Percentiles rank a stretch among this genome's conserved stretches.
Evolutionary conservation across 2,113 vertebrate genomes (phyloP).

Genomic region (Gallinago jamesoni): DNA sequence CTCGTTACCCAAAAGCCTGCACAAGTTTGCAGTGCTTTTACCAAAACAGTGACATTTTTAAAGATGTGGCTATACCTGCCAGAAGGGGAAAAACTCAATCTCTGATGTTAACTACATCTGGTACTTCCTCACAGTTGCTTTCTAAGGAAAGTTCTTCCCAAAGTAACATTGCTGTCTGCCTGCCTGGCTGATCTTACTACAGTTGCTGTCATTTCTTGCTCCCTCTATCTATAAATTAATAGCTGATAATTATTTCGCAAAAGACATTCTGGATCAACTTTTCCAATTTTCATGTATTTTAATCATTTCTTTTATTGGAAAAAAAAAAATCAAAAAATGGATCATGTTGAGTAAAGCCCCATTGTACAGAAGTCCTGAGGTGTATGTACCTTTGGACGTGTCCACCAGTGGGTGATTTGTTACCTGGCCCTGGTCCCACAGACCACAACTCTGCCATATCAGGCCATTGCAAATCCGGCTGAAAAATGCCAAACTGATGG

Average conservation of each 20-base stretch:
- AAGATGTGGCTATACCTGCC: neutral
- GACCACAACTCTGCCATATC: neutral
- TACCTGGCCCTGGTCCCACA: neutral
- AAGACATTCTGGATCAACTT: neutral
- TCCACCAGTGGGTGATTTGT: neutral
- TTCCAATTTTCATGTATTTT: neutral
- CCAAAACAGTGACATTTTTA: neutral
- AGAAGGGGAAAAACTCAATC: neutral
- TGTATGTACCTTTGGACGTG: neutral
- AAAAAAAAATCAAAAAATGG: too few relatives aligned
- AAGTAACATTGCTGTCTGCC: neutral
- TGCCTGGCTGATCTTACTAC: neutral
- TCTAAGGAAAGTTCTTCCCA: neutral
- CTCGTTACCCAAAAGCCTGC: neutral
- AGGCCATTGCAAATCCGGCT: neutral
- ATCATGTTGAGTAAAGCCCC: neutral
- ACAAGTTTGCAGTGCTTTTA: neutral
- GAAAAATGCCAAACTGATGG: neutral
- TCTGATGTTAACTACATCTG: neutral
- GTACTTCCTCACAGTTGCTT: neutral
- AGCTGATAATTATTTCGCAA: neutral
- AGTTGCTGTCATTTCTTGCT: neutral
- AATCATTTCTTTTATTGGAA: neutral
- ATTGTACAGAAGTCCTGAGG: neutral
- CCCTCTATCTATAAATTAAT: neutral